A percentile compares a stretch with the other conserved stretches of the same genome.
These are phyloP conservation scores for Lasioglossum albipes DNA, from an alignment of 1,140 invertebrate genomes.

Conservation along the genomic window DNA sequence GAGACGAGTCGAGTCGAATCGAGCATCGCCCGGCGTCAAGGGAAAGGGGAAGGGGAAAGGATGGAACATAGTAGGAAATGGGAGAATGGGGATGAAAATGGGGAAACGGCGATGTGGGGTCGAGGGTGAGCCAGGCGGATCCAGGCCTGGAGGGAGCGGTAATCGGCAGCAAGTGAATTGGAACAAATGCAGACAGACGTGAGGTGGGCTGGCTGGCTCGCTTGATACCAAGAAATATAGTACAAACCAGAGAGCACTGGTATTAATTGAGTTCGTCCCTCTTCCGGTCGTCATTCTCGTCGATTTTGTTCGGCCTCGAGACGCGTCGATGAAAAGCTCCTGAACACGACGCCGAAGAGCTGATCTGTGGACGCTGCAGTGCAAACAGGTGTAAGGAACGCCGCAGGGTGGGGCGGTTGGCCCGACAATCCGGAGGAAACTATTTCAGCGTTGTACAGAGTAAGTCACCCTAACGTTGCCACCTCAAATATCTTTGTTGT, in stretches of 20 bases:
- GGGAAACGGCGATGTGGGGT: conserved; percentile 54
- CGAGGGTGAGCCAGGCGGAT: conserved; percentile 40
- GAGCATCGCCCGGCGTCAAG: conserved; percentile 4
- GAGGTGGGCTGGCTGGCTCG: conserved; percentile 60
- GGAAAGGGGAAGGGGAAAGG: neutral
- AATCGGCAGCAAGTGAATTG: conserved; percentile 73
- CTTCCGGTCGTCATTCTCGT: neutral
- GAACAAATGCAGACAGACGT: conserved; percentile 74
- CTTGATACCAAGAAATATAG: conserved; percentile 66
- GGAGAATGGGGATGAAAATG: conserved; percentile 67
- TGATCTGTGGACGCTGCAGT: too few species aligned
- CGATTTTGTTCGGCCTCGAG: conserved; percentile 55
- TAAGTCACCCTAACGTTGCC: too few species aligned
- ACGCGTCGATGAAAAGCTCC: conserved; percentile 58
- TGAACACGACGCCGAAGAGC: neutral
- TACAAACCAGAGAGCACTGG: conserved; percentile 53
- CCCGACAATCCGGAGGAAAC: too few species aligned
- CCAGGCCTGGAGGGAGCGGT: conserved; percentile 59
- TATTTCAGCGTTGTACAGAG: too few species aligned
- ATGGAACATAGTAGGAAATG: conserved; percentile 49
- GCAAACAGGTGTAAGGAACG: too few species aligned
- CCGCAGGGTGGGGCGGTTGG: too few species aligned
- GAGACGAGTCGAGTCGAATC: conserved; percentile 26
- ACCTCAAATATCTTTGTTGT: too few species aligned
- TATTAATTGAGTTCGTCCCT: conserved; percentile 65